phyloP scores from a whole-genome alignment of 1,140 invertebrate species.

The Panagrolaimus sp. region DNA sequence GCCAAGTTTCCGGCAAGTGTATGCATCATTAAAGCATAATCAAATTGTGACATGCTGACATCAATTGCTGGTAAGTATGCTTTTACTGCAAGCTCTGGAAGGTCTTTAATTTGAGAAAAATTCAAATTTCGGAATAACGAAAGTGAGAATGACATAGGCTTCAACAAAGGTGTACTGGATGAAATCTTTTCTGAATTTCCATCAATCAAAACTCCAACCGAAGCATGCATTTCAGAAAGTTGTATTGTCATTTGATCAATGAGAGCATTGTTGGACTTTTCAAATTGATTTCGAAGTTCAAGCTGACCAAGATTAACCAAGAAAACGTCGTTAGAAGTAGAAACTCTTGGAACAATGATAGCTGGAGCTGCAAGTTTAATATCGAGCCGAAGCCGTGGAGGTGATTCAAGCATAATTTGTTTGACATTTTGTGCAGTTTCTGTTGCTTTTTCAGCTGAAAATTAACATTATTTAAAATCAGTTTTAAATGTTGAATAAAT shows the following conservation, averaged over 20 bases:
- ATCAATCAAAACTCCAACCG: neutral
- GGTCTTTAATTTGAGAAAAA: constrained; percentile 71
- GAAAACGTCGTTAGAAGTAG: constrained; percentile 70
- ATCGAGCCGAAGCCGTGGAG: constrained; percentile 72
- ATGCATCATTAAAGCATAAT: constrained; percentile 74
- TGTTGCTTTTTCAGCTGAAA: constrained; percentile 27
- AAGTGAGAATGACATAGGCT: constrained; percentile 76
- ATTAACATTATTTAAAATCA: no score
- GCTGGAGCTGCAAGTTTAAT: constrained; percentile 80
- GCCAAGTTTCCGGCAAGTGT: constrained; percentile 75
- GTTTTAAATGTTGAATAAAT: no score
- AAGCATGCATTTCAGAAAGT: constrained; percentile 34
- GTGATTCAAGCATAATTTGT: constrained; percentile 75
- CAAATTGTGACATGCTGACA: constrained; percentile 71
- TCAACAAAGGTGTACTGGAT: constrained; percentile 68
- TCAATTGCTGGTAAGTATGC: constrained; percentile 73
- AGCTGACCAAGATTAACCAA: constrained; percentile 74
- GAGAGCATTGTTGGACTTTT: constrained; percentile 28
- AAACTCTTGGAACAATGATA: constrained; percentile 79
- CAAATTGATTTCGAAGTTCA: constrained; percentile 54
- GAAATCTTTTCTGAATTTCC: constrained; percentile 20
- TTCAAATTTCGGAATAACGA: constrained; percentile 78
- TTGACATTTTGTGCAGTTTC: constrained; percentile 79
- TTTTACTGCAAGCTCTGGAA: constrained; percentile 76
- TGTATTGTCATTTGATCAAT: constrained; percentile 49